phyloP scores from a whole-genome alignment of 2,888 invertebrate species.

The Tuta absoluta region DNA sequence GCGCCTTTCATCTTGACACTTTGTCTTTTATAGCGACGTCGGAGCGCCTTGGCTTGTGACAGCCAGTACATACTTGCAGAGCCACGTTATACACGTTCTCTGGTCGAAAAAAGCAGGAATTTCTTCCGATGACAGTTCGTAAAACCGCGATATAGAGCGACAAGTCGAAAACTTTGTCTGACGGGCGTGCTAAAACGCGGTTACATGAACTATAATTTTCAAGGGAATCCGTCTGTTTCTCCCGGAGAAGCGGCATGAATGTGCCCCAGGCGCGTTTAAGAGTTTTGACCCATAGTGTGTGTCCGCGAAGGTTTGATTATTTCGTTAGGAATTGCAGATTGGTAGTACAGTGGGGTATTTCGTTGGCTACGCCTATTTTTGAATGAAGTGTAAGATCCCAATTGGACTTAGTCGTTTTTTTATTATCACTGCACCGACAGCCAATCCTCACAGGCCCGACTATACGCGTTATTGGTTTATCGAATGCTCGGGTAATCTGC shows the following conservation, averaged over 20 bases:
- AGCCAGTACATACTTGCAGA: not conserved
- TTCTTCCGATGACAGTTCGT: too few species aligned
- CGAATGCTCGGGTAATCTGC: constrained; percentile 76
- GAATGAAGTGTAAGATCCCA: not conserved
- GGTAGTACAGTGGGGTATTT: constrained; percentile 5
- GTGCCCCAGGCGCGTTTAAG: too few species aligned
- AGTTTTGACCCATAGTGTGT: too few species aligned
- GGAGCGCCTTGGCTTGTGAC: not conserved
- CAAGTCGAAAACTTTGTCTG: too few species aligned
- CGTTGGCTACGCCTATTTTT: not conserved
- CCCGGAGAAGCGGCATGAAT: too few species aligned
- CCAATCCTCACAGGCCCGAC: constrained; percentile 52
- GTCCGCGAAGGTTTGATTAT: not conserved
- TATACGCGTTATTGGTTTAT: constrained; percentile 75
- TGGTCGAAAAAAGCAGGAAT: too few species aligned
- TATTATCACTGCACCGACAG: constrained; percentile 24
- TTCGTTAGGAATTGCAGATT: constrained; percentile 14
- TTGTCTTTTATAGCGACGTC: constrained; percentile 56
- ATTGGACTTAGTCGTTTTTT: too few species aligned
- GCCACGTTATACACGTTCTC: too few species aligned
- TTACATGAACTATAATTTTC: too few species aligned
- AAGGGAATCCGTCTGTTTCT: too few species aligned
- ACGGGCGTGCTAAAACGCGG: too few species aligned
- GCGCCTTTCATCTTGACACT: constrained; percentile 78
- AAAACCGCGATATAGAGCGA: too few species aligned